Base-by-base conservation (phyloP, 2,113 vertebrate genomes). In the Tympanuchus pallidicinctus region DNA sequence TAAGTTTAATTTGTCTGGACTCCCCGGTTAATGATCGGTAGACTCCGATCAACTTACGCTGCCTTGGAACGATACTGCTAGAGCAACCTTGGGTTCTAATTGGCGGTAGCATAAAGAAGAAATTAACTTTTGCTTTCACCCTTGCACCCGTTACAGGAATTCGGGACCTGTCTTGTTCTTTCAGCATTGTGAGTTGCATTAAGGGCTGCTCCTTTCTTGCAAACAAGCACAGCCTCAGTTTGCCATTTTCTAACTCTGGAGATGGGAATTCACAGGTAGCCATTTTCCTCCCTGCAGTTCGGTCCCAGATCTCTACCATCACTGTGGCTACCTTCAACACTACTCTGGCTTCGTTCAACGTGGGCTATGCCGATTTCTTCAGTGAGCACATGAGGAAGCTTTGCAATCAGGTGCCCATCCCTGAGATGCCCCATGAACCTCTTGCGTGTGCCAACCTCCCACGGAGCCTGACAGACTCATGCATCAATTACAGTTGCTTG, bases 281-380 rank as follows among this genome's bases (percentile, higher is more conserved):
- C 61, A 5, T 83, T 94, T 92, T 90, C 42, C 22, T 93, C 83
- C 91, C 72, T 59, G 38, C 91, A 99, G 99, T 99, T 47, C 98
- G 99, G 30, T 99, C 99, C 34, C 99, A 99, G 98, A 99, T 99
- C 94, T 99, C 99, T 88, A 99, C 99, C 40, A 99, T 99, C 95
- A 99, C 99, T 8, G 99, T 99, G 97, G 99, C 99, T 2, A 99
- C 99, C 9, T 99, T 99, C 98, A 99, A 99, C 97, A 99, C 99
- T 25, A 99, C 99, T 0, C 92, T 99, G 95, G 99, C 99, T 4
- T 99, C 99, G 0, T 99, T 99, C 96, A 99, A 99, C 0, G 99
- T 99, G 64, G 99, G 99, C 76, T 99, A 99, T 0, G 99, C 99
- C 0, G 99, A 99, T 96, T 99, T 99, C 97, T 99, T 99, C 98